Evolutionary conservation across 2,888 invertebrate genomes (phyloP).

Genomic region (Galerucella nymphaeae): DNA sequence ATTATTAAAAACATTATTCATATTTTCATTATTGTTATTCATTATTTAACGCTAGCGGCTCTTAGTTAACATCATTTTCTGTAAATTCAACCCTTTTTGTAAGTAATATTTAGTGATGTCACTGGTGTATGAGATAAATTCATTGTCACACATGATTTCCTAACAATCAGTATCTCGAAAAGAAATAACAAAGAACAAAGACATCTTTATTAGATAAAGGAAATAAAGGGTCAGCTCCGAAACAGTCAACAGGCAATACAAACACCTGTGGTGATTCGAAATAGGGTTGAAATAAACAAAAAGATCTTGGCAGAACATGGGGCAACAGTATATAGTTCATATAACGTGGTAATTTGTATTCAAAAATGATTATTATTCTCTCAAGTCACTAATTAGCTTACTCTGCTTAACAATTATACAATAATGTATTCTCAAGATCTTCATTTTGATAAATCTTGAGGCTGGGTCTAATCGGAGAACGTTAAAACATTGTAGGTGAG

Average conservation of each 20-base stretch:
- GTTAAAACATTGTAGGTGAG: slow-evolving; percentile 20
- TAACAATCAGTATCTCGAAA: slow-evolving; percentile 47
- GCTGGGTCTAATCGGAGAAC: slow-evolving; percentile 14
- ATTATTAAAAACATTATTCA: not conserved
- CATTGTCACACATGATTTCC: slow-evolving; percentile 49
- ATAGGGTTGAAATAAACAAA: not conserved
- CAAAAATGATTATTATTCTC: not conserved
- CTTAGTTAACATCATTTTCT: not conserved
- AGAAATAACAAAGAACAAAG: slow-evolving; percentile 48
- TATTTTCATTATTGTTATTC: not conserved
- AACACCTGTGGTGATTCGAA: slow-evolving; percentile 7
- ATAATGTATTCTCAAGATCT: not conserved
- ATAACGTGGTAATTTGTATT: not conserved
- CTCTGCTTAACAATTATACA: slow-evolving; percentile 17
- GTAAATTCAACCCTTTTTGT: not conserved
- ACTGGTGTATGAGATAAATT: slow-evolving; percentile 41
- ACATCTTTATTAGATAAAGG: slow-evolving; percentile 48
- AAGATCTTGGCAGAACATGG: not conserved
- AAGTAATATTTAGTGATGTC: not conserved
- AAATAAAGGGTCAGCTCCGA: slow-evolving; percentile 44
- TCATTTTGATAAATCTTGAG: too few relatives aligned
- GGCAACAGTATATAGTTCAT: not conserved
- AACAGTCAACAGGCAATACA: slow-evolving; percentile 18
- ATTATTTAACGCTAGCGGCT: not conserved
- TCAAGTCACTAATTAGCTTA: not conserved